Evolutionary conservation across 2,113 vertebrate species (phyloP).

Genomic region (Synodontis membranacea): DNA sequence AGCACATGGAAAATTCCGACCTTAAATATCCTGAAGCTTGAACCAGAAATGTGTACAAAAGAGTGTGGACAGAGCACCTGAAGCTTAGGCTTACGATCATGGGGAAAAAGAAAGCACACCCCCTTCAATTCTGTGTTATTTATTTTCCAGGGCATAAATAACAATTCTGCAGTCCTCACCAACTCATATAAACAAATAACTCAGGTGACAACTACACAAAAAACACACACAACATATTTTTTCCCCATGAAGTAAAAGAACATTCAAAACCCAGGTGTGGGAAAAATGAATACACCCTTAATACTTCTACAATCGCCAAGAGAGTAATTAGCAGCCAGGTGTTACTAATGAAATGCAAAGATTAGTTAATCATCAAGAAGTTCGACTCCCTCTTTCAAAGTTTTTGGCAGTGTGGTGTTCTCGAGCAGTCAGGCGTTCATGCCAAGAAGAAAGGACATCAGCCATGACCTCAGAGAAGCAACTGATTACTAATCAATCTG

Average conservation of each 20-base stretch:
- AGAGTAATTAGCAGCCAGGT: too few species aligned
- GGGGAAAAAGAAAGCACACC: not conserved
- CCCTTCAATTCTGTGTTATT: not conserved
- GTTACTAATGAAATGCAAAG: not conserved
- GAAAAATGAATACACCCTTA: not conserved
- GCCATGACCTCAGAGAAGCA: not conserved
- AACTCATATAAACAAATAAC: not conserved
- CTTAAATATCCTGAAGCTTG: too few species aligned
- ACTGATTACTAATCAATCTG: not conserved
- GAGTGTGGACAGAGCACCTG: not conserved
- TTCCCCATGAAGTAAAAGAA: not conserved
- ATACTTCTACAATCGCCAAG: not conserved
- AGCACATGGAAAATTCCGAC: too few species aligned
- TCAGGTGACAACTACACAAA: not conserved
- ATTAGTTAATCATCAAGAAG: not conserved
- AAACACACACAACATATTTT: not conserved
- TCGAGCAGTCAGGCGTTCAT: not conserved
- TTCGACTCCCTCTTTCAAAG: not conserved
- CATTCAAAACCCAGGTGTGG: not conserved
- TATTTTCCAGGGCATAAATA: not conserved
- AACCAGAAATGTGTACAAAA: not conserved
- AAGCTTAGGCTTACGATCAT: not conserved
- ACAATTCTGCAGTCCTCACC: not conserved
- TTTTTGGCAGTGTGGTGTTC: not conserved
- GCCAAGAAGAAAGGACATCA: not conserved